These are phyloP conservation scores for Exocentrus adspersus DNA, from an alignment of 2,888 invertebrate species.

Conservation along the genomic window DNA sequence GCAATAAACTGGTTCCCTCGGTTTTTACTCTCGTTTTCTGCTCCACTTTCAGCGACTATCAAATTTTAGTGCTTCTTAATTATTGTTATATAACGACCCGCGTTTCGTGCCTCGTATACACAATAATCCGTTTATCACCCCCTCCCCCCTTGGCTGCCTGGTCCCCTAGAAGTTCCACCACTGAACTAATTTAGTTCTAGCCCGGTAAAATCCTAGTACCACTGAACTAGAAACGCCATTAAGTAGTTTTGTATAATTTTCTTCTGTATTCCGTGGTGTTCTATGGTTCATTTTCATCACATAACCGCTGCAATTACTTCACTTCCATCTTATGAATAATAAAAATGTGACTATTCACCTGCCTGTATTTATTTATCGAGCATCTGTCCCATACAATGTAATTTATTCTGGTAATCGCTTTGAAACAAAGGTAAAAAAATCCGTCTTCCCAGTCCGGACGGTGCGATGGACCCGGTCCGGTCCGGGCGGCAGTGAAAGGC, in stretches of 20 bases:
- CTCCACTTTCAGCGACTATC: not conserved
- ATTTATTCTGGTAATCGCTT: not conserved
- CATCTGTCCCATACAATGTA: not conserved
- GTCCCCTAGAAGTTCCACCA: too few relatives aligned
- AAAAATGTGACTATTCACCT: too few relatives aligned
- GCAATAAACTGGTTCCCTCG: not conserved
- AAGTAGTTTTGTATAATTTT: too few relatives aligned
- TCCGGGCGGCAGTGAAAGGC: conserved; percentile 46
- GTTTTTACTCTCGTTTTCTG: not conserved
- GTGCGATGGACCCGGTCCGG: conserved; percentile 36
- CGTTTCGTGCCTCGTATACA: not conserved
- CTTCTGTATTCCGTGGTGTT: too few relatives aligned
- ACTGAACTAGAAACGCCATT: too few relatives aligned
- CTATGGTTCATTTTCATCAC: too few relatives aligned
- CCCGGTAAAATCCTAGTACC: too few relatives aligned
- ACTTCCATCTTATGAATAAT: too few relatives aligned
- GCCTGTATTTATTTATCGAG: too few relatives aligned
- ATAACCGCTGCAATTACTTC: too few relatives aligned
- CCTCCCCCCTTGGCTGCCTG: too few relatives aligned
- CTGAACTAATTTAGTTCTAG: too few relatives aligned
- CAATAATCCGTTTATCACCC: not conserved
- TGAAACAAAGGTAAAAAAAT: not conserved
- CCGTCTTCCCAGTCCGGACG: conserved; percentile 14
- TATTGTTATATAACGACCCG: not conserved
- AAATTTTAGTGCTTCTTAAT: conserved; percentile 3